Conservation (phyloP, 2,113 vertebrate genomes). For the Prunella fulvescens region DNA sequence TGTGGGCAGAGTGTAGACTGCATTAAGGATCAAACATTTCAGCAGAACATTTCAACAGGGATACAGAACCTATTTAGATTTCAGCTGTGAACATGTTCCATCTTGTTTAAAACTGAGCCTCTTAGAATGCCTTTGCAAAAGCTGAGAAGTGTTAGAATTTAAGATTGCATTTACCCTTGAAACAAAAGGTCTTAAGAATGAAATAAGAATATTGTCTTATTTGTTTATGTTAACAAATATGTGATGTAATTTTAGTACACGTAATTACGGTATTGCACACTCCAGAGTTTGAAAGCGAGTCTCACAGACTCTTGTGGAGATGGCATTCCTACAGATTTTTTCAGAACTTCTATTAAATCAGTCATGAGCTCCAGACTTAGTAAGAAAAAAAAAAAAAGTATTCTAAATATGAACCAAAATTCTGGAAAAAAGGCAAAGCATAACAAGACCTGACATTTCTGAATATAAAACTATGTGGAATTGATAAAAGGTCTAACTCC, state of each 20-base stretch:
- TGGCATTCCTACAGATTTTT: not conserved
- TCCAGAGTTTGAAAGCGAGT: not conserved
- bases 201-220: not conserved
- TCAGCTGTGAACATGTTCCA: slow-evolving; percentile 68
- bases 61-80: slow-evolving; percentile 59
- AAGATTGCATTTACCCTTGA: slow-evolving; percentile 54
- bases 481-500: not conserved
- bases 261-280: not conserved
- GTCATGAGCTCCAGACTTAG: not conserved
- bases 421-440: not conserved
- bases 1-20: slow-evolving; percentile 45
- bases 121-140: slow-evolving; percentile 49
- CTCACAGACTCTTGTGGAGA: not conserved
- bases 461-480: not conserved
- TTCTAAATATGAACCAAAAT: not conserved
- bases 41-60: slow-evolving; percentile 60
- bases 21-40: slow-evolving; percentile 60
- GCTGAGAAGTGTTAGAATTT: slow-evolving; percentile 57
- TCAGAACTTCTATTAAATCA: not conserved
- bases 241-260: not conserved
- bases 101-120: slow-evolving; percentile 66
- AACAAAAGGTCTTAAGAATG: not conserved
- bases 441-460: not conserved
- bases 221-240: not conserved
- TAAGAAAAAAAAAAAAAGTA: not conserved